Conservation (phyloP, 30 jellyfish, hydroid and myxozoan species). For the Aurelia coerulea region DNA sequence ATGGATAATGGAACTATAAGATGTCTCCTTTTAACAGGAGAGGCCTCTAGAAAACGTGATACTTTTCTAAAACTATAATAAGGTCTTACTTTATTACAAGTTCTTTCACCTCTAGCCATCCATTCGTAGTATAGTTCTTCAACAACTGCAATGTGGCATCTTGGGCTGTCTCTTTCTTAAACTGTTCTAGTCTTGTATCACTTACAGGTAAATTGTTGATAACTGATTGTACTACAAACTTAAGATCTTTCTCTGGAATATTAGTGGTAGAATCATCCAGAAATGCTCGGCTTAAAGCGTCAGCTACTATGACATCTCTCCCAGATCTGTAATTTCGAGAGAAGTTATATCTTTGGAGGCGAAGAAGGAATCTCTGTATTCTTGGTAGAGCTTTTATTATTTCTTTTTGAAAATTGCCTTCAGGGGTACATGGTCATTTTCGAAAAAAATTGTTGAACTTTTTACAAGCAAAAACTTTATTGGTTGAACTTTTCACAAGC, state of each 20-base stretch:
- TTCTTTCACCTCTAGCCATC: slow-evolving; percentile 44
- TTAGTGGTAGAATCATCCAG: slow-evolving; percentile 15
- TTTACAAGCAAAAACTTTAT: not conserved
- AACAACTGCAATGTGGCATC: slow-evolving; percentile 16
- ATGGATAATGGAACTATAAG: slow-evolving; percentile 36
- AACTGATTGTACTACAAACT: slow-evolving; percentile 21
- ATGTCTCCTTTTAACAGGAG: slow-evolving; percentile 12
- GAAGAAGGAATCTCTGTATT: too few relatives aligned
- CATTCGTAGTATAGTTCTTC: slow-evolving; percentile 15
- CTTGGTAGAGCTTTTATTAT: slow-evolving; percentile 20
- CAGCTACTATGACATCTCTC: too few relatives aligned
- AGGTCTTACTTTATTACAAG: slow-evolving; percentile 25
- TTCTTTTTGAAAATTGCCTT: slow-evolving; percentile 33
- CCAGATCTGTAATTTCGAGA: too few relatives aligned
- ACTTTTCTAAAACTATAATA: slow-evolving; percentile 8
- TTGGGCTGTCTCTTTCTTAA: not conserved
- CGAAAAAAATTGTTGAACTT: slow-evolving; percentile 39
- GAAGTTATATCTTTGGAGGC: too few relatives aligned
- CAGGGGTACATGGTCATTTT: slow-evolving; percentile 71
- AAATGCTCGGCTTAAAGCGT: not conserved
- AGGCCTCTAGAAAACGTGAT: slow-evolving; percentile 37
- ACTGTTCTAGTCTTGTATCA: not conserved
- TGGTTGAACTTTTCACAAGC: slow-evolving; percentile 30
- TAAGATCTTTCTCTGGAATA: slow-evolving; percentile 18
- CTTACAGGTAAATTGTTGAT: slow-evolving; percentile 23